phyloP scores from a whole-genome alignment of 2,888 invertebrate species.

The Empis livida region DNA sequence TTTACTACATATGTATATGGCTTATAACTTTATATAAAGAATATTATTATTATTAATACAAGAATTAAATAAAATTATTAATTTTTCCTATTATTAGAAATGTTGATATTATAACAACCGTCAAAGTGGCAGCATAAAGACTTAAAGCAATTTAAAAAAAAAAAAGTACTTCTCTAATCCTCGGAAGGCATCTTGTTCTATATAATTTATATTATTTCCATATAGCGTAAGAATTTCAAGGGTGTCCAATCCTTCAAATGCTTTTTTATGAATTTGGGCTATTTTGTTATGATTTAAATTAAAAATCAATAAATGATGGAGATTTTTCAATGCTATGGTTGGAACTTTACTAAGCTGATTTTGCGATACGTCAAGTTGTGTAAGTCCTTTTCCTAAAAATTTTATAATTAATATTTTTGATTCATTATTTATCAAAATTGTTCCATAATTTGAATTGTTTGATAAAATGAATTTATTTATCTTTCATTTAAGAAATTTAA shows the following conservation, averaged over 20 bases:
- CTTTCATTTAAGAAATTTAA: no score
- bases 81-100: no score
- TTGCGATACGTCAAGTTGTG: constrained; percentile 77
- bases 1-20: no score
- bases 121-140: no score
- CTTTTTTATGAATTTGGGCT: constrained; percentile 60
- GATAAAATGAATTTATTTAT: no score
- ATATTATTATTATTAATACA: no score
- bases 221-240: constrained; percentile 77
- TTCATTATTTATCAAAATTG: no score
- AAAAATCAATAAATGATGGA: constrained; percentile 71
- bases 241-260: constrained; percentile 77
- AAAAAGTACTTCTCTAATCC: constrained; percentile 71
- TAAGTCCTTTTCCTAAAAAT: constrained; percentile 63
- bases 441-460: no score
- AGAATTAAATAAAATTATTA: no score
- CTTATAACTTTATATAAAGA: no score
- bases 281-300: constrained; percentile 85
- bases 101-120: no score
- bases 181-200: constrained; percentile 73
- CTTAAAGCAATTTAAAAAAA: constrained; percentile 2
- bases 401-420: constrained; percentile 1
- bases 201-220: constrained; percentile 66
- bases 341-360: constrained; percentile 72
- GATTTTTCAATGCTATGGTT: constrained; percentile 62